Evolutionary conservation across 2,113 vertebrate species (phyloP).

Genomic region (Uria aalge): DNA sequence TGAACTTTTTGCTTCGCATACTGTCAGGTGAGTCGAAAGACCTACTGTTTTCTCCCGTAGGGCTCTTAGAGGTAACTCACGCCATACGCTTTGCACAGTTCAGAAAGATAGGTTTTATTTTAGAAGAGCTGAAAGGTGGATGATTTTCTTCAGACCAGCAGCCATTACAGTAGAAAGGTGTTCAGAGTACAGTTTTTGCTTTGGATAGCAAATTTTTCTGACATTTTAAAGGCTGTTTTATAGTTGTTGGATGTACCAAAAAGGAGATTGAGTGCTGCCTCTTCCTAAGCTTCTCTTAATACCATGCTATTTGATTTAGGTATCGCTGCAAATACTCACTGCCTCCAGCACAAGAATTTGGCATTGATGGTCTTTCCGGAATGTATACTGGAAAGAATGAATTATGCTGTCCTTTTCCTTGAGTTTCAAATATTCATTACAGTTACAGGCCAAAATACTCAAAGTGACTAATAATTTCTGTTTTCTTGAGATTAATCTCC

Average conservation of each 20-base stretch:
- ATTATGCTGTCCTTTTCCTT: background rate
- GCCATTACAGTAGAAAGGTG: background rate
- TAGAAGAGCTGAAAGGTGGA: background rate
- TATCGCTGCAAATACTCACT: background rate
- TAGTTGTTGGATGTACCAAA: background rate
- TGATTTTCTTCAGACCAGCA: background rate
- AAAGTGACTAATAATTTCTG: background rate
- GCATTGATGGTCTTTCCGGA: background rate
- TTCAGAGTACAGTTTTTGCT: background rate
- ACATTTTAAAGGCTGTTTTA: background rate
- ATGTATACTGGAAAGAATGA: background rate
- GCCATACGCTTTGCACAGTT: background rate
- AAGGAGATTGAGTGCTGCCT: background rate
- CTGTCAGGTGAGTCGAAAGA: slow-evolving; percentile 65
- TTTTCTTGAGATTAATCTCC: background rate
- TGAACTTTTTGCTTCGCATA: slow-evolving; percentile 66
- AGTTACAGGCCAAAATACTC: background rate
- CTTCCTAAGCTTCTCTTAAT: background rate
- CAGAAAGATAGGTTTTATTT: background rate
- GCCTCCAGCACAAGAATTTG: background rate
- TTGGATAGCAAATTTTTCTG: background rate
- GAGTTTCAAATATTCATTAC: background rate
- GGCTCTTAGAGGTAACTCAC: background rate
- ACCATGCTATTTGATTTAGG: background rate
- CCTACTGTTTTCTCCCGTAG: background rate